Conservation (phyloP, 2,797 vertebrate genomes). For the Acanthurus leucopareius region DNA sequence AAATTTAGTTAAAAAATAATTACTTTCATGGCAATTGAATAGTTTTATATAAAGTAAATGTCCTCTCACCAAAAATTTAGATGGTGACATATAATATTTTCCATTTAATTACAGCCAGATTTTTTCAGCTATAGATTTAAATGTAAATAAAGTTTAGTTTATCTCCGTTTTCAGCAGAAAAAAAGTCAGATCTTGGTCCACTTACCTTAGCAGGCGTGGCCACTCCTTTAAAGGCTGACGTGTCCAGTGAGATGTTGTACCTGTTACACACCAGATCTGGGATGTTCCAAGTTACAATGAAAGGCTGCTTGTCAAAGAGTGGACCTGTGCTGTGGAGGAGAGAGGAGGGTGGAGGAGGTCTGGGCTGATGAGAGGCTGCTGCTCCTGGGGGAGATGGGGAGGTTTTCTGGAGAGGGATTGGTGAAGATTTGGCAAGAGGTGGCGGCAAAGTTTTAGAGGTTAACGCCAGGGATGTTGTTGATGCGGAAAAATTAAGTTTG, state of each 20-base stretch:
- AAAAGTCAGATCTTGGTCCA: not conserved
- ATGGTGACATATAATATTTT: not conserved
- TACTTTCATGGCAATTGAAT: too few species aligned
- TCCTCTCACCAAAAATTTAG: not conserved
- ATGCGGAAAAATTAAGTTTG: not conserved
- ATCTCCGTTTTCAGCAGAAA: not conserved
- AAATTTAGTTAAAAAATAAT: not conserved
- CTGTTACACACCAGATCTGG: slow-evolving; percentile 83
- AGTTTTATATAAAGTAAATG: not conserved
- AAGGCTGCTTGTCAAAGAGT: slow-evolving; percentile 80
- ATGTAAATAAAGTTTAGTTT: not conserved
- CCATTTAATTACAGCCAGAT: not conserved
- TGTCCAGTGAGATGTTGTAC: slow-evolving; percentile 82
- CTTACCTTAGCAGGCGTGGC: slow-evolving; percentile 79
- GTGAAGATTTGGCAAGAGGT: not conserved
- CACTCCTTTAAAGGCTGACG: slow-evolving; percentile 79
- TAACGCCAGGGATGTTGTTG: not conserved
- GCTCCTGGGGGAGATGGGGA: not conserved
- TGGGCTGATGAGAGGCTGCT: not conserved
- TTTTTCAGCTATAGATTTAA: not conserved
- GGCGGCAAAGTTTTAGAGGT: not conserved
- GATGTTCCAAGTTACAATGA: slow-evolving; percentile 88
- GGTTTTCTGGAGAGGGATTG: not conserved
- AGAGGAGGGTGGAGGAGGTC: not conserved
- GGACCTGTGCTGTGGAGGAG: slow-evolving; percentile 65